Percentiles rank a stretch among this genome's conserved stretches.
These are phyloP conservation scores for Dermolepida albohirtum DNA, from an alignment of 2,888 invertebrate genomes.

Conservation along the genomic window DNA sequence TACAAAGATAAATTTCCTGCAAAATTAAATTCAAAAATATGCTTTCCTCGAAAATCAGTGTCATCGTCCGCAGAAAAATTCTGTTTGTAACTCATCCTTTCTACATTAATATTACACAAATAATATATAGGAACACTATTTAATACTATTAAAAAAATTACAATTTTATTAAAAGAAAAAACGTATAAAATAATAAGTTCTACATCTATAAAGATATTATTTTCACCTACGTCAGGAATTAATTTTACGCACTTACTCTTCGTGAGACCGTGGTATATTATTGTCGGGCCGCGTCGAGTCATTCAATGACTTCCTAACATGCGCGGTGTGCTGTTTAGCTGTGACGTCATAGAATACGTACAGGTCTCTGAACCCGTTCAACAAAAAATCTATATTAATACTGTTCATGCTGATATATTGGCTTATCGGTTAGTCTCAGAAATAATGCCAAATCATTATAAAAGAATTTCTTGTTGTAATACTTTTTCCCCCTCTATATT, in stretches of 20 bases:
- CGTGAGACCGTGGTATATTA: constrained; percentile 34
- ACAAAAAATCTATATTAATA: constrained; percentile 54
- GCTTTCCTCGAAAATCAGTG: too few species aligned
- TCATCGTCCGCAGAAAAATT: too few species aligned
- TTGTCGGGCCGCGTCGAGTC: constrained; percentile 50
- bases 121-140: too few species aligned
- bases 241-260: constrained; percentile 3
- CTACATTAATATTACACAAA: too few species aligned
- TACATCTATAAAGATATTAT: too few species aligned
- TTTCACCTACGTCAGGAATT: not conserved
- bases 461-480: constrained; percentile 5
- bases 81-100: too few species aligned
- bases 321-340: constrained; percentile 54
- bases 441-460: constrained; percentile 37
- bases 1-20: too few species aligned
- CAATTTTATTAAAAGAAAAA: too few species aligned
- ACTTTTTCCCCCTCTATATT: not conserved
- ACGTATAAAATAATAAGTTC: too few species aligned
- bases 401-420: constrained; percentile 48
- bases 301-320: constrained; percentile 60
- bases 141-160: too few species aligned
- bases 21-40: too few species aligned
- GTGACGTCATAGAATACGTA: constrained; percentile 54
- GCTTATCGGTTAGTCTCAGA: constrained; percentile 47
- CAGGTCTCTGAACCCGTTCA: constrained; percentile 54